phyloP scores from a whole-genome alignment of 1,140 invertebrate species.

The Chironomus tepperi region DNA sequence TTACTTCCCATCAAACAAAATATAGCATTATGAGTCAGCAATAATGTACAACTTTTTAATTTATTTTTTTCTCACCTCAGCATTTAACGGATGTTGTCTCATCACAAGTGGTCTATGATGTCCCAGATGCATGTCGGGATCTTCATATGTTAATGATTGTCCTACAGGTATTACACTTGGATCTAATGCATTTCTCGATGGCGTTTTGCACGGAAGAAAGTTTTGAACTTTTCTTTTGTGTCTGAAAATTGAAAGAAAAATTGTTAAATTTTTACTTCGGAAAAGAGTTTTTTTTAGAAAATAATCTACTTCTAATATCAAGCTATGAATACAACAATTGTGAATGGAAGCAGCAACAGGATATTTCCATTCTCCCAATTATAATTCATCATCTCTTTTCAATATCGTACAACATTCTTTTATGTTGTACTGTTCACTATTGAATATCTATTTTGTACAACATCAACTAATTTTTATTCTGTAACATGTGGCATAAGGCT shows the following conservation, averaged over 20 bases:
- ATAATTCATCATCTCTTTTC: neutral
- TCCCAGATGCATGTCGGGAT: conserved; percentile 41
- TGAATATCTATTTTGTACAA: neutral
- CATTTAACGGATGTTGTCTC: conserved; percentile 36
- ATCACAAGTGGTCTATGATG: conserved; percentile 36
- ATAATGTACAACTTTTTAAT: conserved; percentile 20
- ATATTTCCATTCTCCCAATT: neutral
- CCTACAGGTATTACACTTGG: conserved; percentile 37
- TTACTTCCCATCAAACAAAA: neutral
- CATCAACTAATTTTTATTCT: neutral
- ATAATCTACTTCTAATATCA: neutral
- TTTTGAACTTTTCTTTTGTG: conserved; percentile 64
- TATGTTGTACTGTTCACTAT: neutral
- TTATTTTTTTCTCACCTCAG: conserved; percentile 35
- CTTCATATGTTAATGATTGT: conserved; percentile 51
- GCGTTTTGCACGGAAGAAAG: conserved; percentile 58
- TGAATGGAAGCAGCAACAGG: conserved; percentile 8
- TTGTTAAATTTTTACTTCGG: neutral
- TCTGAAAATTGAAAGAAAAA: conserved; percentile 43
- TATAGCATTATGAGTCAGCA: neutral
- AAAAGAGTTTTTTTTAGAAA: conserved; percentile 15
- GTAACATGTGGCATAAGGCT: conserved; percentile 5
- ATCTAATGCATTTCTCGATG: conserved; percentile 45
- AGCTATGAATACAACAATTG: neutral
- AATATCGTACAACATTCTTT: neutral